Evolutionary conservation across 2,888 invertebrate species (phyloP).

Genomic region (Ferdinandea cuprea): DNA sequence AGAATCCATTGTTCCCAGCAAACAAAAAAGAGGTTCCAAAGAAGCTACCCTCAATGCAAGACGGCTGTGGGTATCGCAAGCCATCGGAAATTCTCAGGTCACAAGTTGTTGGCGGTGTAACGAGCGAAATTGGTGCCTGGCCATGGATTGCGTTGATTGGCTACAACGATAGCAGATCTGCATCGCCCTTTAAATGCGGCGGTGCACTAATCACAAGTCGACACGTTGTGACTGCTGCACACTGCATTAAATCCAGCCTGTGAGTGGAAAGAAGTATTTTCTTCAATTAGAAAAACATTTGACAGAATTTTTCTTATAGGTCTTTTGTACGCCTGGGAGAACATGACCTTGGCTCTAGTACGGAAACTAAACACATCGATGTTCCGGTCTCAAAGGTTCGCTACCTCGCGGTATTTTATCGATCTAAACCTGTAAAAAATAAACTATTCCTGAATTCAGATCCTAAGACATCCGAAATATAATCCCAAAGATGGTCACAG

Average conservation of each 20-base stretch:
- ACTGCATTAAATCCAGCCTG: constrained; percentile 80
- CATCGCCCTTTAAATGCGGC: constrained; percentile 81
- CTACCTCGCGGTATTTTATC: not conserved
- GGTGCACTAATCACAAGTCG: constrained; percentile 84
- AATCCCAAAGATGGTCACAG: constrained; percentile 84
- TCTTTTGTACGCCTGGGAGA: constrained; percentile 87
- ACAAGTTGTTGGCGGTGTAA: constrained; percentile 88
- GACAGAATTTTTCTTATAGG: constrained; percentile 65
- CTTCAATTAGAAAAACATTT: not conserved
- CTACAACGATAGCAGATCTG: constrained; percentile 84
- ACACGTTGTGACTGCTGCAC: constrained; percentile 88
- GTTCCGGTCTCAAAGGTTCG: constrained; percentile 80
- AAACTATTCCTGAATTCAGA: constrained; percentile 70
- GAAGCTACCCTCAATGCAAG: constrained; percentile 80
- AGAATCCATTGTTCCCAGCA: not conserved
- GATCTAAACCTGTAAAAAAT: not conserved
- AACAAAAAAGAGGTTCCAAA: constrained; percentile 77
- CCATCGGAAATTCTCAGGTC: constrained; percentile 74
- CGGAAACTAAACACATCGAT: constrained; percentile 85
- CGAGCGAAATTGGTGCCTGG: constrained; percentile 88
- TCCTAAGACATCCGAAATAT: constrained; percentile 78
- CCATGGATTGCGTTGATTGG: constrained; percentile 92
- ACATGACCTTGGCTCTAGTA: constrained; percentile 87
- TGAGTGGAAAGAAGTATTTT: constrained; percentile 76
- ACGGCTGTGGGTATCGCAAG: constrained; percentile 87